Base-by-base conservation (phyloP, 2,888 invertebrate species). In the Andrena camellia region DNA sequence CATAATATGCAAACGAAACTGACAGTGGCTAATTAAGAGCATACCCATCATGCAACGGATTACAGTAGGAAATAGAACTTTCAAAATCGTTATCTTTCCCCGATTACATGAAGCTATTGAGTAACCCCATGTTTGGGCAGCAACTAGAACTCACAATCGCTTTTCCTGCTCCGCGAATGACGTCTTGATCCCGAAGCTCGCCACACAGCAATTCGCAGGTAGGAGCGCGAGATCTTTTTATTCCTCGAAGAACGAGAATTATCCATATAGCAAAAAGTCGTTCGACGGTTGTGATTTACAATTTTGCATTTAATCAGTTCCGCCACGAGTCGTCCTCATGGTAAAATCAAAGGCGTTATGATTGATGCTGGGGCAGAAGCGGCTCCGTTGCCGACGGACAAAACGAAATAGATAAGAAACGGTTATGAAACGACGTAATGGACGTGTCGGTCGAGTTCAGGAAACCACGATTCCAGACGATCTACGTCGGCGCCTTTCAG, bases 1-100 rank as follows among this genome's bases (percentile, higher is more conserved):
- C 42, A 42, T 17, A 17, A 42, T 4, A 17, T 17, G 42, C 1
- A 17, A 42, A 42, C 13, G 17, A 13, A 42, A 42, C 17, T 3
- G 2, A 2, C 42, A 13, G 13, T 42, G 42, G 42, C 42, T 42
- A 29, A 23, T 17, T n/a, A n/a, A 29, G 2, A 48, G 48, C 7
- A 8, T n/a, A n/a, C 0, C 17, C 7, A n/a, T 23, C 10, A 48
- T 20, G 62, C 48, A 33, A 62, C 48, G 60, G n/a, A 13, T 7
- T 3, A 20, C 20, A 17, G 48, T 17, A 23, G 26, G 31, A 31
- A 13, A 8, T 23, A 63, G 3, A 13, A 33, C 33, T 72, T 63
- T 52, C 31, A 72, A 72, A 72, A 52, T 72, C 52, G 50, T 26
- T 72, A 62, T 72, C 54, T n/a, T 29, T 6, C 20, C n/a, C n/a